phyloP scores from a whole-genome alignment of 2,797 vertebrate species.

The Mormyrus hasselquistii region DNA sequence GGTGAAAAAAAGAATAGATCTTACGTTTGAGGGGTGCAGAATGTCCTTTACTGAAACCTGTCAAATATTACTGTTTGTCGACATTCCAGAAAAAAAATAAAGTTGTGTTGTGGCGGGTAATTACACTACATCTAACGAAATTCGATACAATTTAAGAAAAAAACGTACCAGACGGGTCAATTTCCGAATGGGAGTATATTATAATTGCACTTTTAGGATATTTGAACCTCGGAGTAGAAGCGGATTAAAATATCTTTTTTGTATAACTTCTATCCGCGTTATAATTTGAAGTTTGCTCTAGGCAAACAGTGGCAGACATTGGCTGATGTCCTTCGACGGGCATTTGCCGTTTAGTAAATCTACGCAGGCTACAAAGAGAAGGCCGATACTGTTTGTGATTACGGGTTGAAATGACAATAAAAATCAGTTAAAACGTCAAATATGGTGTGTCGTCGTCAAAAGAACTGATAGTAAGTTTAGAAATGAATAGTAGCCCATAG shows the following conservation, averaged over 20 bases:
- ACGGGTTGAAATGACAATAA: not conserved
- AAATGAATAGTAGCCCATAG: not conserved
- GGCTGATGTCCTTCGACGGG: not conserved
- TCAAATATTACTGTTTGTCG: not conserved
- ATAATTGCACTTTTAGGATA: not conserved
- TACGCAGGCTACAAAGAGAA: not conserved
- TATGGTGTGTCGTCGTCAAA: not conserved
- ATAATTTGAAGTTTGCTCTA: not conserved
- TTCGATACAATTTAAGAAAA: constrained; percentile 11
- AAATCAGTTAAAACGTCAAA: not conserved
- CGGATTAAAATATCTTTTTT: not conserved
- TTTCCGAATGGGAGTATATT: not conserved
- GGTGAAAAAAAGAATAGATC: not conserved
- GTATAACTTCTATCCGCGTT: not conserved
- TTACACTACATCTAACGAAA: not conserved
- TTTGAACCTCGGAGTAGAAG: not conserved
- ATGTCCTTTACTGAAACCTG: not conserved
- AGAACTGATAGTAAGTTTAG: not conserved
- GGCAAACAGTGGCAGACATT: not conserved
- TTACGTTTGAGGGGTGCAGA: not conserved
- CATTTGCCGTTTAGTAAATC: not conserved
- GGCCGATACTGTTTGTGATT: not conserved
- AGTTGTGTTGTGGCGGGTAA: not conserved
- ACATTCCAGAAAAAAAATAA: not conserved
- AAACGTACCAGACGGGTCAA: not conserved